Evolutionary conservation across 2,888 invertebrate genomes (phyloP).

Genomic region (Cheilosia vernalis): DNA sequence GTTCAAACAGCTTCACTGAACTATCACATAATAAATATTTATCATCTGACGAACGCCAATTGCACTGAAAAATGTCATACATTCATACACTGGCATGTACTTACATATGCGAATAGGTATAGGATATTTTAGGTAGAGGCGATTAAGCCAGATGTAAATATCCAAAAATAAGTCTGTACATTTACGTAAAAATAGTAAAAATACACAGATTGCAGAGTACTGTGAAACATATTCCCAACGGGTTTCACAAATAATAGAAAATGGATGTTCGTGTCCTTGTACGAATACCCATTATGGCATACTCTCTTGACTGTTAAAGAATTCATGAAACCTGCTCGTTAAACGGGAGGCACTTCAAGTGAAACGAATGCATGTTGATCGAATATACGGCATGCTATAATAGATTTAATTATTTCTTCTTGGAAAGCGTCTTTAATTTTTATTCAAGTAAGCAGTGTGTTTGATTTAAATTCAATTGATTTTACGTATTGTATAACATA

Average conservation of each 20-base stretch:
- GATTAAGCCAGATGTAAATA: too few species aligned
- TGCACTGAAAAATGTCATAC: slow-evolving; percentile 40
- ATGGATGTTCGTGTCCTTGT: slow-evolving; percentile 42
- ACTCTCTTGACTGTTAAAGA: slow-evolving; percentile 17
- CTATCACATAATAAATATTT: slow-evolving; percentile 44
- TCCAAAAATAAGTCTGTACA: too few species aligned
- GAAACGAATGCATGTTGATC: too few species aligned
- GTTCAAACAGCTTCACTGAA: neutral
- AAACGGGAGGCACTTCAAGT: neutral
- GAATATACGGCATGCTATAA: too few species aligned
- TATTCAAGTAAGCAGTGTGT: too few species aligned
- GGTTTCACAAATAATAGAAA: slow-evolving; percentile 24
- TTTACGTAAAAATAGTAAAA: too few species aligned
- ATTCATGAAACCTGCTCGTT: slow-evolving; percentile 35
- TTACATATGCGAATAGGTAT: too few species aligned
- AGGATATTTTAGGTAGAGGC: too few species aligned
- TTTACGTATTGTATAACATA: too few species aligned
- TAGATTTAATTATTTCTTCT: too few species aligned
- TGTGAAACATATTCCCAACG: slow-evolving; percentile 10
- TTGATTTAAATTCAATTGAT: too few species aligned
- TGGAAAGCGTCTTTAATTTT: too few species aligned
- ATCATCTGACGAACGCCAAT: slow-evolving; percentile 55
- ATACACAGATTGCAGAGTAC: slow-evolving; percentile 13
- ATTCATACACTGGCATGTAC: slow-evolving; percentile 22
- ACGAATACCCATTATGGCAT: neutral